phyloP scores from a whole-genome alignment of 1,140 invertebrate species.

The Drosophila cardini region DNA sequence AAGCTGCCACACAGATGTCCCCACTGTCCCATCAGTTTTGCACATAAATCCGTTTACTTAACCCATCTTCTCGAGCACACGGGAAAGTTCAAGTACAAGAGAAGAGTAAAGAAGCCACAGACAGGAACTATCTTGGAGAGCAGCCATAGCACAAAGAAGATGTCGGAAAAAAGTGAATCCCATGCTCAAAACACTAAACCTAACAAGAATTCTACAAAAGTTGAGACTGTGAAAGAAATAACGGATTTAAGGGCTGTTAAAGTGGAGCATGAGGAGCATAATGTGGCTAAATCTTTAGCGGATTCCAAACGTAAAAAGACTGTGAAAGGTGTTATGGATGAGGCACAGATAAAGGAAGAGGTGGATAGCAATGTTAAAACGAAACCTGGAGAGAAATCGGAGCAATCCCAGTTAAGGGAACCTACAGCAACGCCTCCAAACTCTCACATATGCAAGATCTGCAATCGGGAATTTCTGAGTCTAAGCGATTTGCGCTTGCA shows the following conservation, averaged over 20 bases:
- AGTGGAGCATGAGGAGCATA: too few species aligned
- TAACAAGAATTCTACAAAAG: too few species aligned
- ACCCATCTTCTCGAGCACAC: slow-evolving; percentile 32
- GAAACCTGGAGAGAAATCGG: background rate
- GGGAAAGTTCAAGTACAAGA: slow-evolving; percentile 8
- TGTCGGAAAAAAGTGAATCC: too few species aligned
- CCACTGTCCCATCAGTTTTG: slow-evolving; percentile 26
- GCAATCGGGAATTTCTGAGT: background rate
- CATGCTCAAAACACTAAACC: too few species aligned
- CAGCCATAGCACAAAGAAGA: too few species aligned
- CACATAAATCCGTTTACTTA: slow-evolving; percentile 25
- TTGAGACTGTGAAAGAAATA: too few species aligned
- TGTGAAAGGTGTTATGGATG: too few species aligned
- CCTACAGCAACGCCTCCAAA: background rate
- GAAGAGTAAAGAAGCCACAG: background rate
- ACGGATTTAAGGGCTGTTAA: too few species aligned
- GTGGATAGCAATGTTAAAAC: background rate
- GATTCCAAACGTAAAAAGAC: too few species aligned
- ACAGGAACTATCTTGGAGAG: too few species aligned
- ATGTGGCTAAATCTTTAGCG: too few species aligned
- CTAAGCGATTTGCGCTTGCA: background rate
- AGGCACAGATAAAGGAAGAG: too few species aligned
- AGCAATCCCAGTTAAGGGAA: background rate
- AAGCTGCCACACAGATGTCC: slow-evolving; percentile 29
- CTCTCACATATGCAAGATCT: background rate